These are phyloP conservation scores for Quadriops clusia DNA, from an alignment of 2,888 invertebrate genomes.

Conservation along the genomic window DNA sequence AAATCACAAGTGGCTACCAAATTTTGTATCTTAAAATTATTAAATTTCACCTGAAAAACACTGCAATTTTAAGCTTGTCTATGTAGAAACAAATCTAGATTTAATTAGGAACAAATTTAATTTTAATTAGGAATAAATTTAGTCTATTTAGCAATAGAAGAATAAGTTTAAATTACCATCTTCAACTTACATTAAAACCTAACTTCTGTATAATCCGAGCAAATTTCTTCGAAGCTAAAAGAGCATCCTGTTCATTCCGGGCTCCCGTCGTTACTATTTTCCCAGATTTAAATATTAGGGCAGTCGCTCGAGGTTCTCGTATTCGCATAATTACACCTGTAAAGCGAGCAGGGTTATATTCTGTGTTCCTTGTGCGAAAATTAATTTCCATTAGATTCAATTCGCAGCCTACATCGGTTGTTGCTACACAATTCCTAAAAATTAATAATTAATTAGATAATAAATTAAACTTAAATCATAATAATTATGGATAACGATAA, in stretches of 20 bases:
- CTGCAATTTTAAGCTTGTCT: too few relatives aligned
- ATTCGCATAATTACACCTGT: conserved; percentile 77
- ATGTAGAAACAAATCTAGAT: too few relatives aligned
- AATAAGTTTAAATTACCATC: conserved; percentile 2
- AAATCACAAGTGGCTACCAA: conserved; percentile 65
- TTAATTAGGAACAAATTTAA: not conserved
- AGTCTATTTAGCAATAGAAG: not conserved
- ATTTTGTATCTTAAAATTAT: conserved; percentile 69
- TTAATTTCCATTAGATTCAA: conserved; percentile 63
- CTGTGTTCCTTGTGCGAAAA: conserved; percentile 67
- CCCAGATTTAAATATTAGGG: conserved; percentile 66
- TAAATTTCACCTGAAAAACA: conserved; percentile 59
- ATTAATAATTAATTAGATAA: conserved; percentile 4
- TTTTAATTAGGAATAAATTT: not conserved
- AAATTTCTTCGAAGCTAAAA: conserved; percentile 68
- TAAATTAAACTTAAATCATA: conserved; percentile 1
- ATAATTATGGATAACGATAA: too few relatives aligned
- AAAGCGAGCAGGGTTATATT: conserved; percentile 72
- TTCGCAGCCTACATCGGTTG: conserved; percentile 61
- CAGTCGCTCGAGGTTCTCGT: conserved; percentile 63
- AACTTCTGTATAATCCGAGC: conserved; percentile 72
- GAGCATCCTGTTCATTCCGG: conserved; percentile 63
- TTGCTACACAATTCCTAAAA: conserved; percentile 70
- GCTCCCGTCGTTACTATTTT: conserved; percentile 76
- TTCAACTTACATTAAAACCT: conserved; percentile 57